phyloP scores from a whole-genome alignment of 2,888 invertebrate genomes.

The Meta bourneti region DNA sequence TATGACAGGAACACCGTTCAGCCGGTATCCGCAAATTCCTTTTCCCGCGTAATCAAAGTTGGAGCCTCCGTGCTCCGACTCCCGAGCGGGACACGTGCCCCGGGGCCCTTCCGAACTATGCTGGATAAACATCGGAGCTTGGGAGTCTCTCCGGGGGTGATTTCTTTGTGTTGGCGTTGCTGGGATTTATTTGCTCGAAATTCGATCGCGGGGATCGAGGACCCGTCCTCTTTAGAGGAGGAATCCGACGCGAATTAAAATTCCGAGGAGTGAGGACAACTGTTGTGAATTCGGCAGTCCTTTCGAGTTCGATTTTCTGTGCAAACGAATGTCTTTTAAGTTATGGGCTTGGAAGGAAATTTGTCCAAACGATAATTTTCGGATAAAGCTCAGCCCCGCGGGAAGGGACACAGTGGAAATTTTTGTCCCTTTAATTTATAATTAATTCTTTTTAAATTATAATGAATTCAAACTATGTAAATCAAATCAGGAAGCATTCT shows the following conservation, averaged over 20 bases:
- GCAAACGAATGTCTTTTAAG: neutral
- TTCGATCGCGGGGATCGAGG: constrained; percentile 40
- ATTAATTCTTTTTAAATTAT: too few species aligned
- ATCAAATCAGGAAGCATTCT: too few species aligned
- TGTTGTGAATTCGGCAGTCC: neutral
- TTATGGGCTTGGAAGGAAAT: too few species aligned
- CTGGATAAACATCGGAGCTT: constrained; percentile 46
- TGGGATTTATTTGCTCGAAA: constrained; percentile 60
- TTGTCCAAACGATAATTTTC: too few species aligned
- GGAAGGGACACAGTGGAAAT: too few species aligned
- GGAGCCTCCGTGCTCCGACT: neutral
- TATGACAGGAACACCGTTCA: constrained; percentile 6
- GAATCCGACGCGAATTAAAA: neutral
- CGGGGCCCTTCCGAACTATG: constrained; percentile 45
- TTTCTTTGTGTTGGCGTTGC: constrained; percentile 50
- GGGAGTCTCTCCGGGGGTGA: constrained; percentile 48
- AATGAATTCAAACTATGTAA: too few species aligned
- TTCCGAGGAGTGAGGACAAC: neutral
- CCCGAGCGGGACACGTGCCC: constrained; percentile 27
- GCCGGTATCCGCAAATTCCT: constrained; percentile 51
- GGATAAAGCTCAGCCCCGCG: too few species aligned
- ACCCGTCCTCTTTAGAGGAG: neutral
- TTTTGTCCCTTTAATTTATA: too few species aligned
- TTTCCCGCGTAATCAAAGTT: constrained; percentile 63
- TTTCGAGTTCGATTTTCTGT: neutral